Evolutionary conservation across 2,113 vertebrate species (phyloP).

Genomic region (Nettapus auritus): DNA sequence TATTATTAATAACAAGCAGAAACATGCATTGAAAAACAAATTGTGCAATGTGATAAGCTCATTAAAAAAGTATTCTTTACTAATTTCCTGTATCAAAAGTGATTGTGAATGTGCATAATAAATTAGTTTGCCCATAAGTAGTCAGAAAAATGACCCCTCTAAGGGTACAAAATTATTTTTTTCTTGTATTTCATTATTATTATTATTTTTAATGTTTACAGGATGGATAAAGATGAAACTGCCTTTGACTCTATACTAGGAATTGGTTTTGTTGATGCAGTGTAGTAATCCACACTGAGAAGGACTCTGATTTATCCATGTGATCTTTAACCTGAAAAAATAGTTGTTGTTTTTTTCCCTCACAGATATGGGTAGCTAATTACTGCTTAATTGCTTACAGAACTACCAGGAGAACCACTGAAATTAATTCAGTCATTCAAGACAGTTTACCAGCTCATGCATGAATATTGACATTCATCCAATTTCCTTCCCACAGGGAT

Average conservation of each 20-base stretch:
- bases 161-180: neutral
- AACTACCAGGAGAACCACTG: neutral
- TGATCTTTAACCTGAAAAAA: neutral
- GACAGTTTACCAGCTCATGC: neutral
- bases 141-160: neutral
- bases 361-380: neutral
- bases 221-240: neutral
- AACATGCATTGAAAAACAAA: neutral
- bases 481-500: neutral
- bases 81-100: neutral
- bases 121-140: neutral
- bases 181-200: neutral
- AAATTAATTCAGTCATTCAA: neutral
- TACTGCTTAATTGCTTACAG: neutral
- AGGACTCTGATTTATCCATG: neutral
- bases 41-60: neutral
- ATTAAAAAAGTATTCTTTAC: neutral
- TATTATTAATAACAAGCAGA: constrained; percentile 11
- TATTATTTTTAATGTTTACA: neutral
- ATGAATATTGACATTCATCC: neutral
- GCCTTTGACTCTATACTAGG: neutral
- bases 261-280: neutral
- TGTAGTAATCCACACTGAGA: neutral
- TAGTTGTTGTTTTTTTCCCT: neutral
- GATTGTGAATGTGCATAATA: neutral